phyloP scores from a whole-genome alignment of 2,113 vertebrate species.

The Corythaixoides concolor region DNA sequence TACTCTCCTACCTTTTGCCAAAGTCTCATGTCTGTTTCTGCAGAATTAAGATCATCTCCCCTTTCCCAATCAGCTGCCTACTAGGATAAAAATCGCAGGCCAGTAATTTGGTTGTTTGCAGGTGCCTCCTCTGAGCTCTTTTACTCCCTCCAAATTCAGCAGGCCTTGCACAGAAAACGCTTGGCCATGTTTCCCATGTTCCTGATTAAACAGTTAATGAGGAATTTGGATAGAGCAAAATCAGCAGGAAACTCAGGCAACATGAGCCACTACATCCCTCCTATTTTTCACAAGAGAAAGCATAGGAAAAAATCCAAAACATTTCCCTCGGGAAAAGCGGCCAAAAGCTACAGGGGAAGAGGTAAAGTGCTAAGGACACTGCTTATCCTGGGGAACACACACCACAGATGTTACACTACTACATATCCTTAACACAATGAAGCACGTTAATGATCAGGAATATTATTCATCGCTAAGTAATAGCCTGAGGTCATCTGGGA shows the following conservation, averaged over 20 bases:
- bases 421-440: fast-evolving
- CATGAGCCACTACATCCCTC: not conserved
- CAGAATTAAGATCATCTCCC: not conserved
- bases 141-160: not conserved
- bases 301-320: not conserved
- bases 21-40: not conserved
- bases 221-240: not conserved
- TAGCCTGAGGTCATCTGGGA: not conserved
- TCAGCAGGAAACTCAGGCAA: not conserved
- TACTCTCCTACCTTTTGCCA: not conserved
- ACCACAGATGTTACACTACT: not conserved
- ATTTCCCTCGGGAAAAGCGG: not conserved
- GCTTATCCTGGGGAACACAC: not conserved
- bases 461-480: not conserved
- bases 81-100: not conserved
- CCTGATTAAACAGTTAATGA: constrained; percentile 24
- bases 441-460: not conserved
- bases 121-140: not conserved
- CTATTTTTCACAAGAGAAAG: not conserved
- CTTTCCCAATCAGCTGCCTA: not conserved
- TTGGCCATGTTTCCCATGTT: not conserved
- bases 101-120: not conserved
- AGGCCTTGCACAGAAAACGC: not conserved
- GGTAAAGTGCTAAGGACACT: not conserved
- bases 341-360: not conserved